Conservation (phyloP, 2,888 invertebrate species). For the Muscina levida region DNA sequence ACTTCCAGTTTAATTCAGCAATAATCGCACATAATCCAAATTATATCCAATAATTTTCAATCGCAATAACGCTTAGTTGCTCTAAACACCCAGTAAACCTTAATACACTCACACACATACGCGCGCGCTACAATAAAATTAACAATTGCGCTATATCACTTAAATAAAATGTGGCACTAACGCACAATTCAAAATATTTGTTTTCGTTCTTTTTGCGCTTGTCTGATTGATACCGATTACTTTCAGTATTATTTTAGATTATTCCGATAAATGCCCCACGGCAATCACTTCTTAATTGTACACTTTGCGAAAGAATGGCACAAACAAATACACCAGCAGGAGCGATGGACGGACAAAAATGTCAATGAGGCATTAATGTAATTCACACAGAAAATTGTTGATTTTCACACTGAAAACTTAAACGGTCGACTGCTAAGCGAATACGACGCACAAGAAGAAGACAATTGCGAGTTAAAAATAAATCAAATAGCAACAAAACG, state of each 20-base stretch:
- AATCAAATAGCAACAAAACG: constrained; percentile 18
- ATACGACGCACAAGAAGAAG: constrained; percentile 3
- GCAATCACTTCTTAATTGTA: constrained; percentile 38
- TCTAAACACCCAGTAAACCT: constrained; percentile 35
- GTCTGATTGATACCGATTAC: constrained; percentile 24
- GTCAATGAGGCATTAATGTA: not conserved
- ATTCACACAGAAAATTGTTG: constrained; percentile 42
- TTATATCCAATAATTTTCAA: too few relatives aligned
- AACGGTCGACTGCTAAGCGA: too few relatives aligned
- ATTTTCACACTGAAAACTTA: not conserved
- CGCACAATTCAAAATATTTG: constrained; percentile 20
- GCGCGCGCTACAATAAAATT: constrained; percentile 10
- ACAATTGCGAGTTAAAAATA: constrained; percentile 40
- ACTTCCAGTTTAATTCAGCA: too few relatives aligned
- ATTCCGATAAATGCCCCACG: constrained; percentile 24
- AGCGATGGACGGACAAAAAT: not conserved
- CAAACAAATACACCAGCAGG: not conserved
- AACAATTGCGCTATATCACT: constrained; percentile 15
- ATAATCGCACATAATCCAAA: too few relatives aligned
- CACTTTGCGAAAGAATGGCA: constrained; percentile 24
- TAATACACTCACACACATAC: too few relatives aligned
- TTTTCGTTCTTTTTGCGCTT: constrained; percentile 19
- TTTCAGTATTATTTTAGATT: constrained; percentile 32
- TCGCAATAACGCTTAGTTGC: too few relatives aligned
- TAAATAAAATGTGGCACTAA: not conserved